These are phyloP conservation scores for Chloroclysta siterata DNA, from an alignment of 2,888 invertebrate genomes.

Conservation along the genomic window DNA sequence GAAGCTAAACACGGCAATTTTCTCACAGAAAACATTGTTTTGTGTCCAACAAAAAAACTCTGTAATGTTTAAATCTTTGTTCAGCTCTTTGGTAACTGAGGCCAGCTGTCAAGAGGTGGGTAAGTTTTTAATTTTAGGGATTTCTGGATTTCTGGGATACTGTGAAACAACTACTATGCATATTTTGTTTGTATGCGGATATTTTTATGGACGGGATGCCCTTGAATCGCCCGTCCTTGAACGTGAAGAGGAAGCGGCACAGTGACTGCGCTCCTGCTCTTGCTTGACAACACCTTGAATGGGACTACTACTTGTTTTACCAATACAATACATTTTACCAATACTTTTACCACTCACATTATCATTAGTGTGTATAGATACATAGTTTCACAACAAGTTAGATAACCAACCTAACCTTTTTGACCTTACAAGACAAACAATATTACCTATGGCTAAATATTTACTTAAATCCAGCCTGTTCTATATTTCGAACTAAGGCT, in stretches of 20 bases:
- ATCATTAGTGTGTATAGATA: constrained; percentile 10
- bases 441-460: constrained; percentile 2
- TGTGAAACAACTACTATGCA: not conserved
- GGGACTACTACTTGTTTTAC: not conserved
- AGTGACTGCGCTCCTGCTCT: constrained; percentile 47
- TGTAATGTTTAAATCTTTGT: constrained; percentile 88
- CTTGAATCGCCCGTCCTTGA: constrained; percentile 78
- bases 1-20: constrained; percentile 63
- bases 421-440: constrained; percentile 52
- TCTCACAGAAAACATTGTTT: constrained; percentile 54
- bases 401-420: constrained; percentile 74
- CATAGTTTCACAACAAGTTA: constrained; percentile 49
- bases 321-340: no score
- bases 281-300: constrained; percentile 2
- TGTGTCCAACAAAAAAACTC: constrained; percentile 62
- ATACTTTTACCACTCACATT: not conserved
- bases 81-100: constrained; percentile 85
- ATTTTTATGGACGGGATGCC: constrained; percentile 52
- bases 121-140: constrained; percentile 80
- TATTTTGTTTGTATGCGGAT: constrained; percentile 33
- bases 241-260: constrained; percentile 57
- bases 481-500: not conserved
- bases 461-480: constrained; percentile 6
- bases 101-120: constrained; percentile 92
- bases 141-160: not conserved